Conservation (phyloP, 2,113 vertebrate genomes). For the Echinops telfairi region DNA sequence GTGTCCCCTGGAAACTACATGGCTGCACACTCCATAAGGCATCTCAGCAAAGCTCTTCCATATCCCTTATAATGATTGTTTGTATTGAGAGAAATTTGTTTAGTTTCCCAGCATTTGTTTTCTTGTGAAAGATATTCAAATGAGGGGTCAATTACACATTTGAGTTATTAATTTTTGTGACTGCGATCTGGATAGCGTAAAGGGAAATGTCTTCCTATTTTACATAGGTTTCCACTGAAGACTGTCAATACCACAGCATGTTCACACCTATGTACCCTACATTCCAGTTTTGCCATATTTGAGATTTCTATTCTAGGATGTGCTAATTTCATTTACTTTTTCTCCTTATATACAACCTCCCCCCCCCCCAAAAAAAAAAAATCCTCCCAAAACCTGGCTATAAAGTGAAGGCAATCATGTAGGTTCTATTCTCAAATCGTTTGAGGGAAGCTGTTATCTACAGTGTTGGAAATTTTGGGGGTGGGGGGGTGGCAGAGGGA, state of each 20-base stretch:
- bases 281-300: not conserved
- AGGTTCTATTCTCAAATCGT: not conserved
- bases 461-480: not conserved
- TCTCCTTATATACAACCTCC: not conserved
- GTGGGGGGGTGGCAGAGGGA: not conserved
- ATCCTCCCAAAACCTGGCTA: not conserved
- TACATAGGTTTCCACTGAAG: not conserved
- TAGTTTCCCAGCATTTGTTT: not conserved
- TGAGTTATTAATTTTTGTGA: not conserved
- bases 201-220: not conserved
- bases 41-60: constrained; percentile 2
- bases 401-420: not conserved
- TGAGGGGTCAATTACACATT: not conserved
- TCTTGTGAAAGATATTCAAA: not conserved
- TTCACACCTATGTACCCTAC: not conserved
- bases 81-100: not conserved
- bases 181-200: not conserved
- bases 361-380: no score
- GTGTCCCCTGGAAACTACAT: constrained; percentile 32
- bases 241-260: not conserved
- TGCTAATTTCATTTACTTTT: not conserved
- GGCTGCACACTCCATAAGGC: not conserved
- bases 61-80: not conserved
- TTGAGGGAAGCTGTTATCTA: not conserved
- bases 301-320: not conserved